A percentile compares a stretch with the other conserved stretches of the same genome.
Evolutionary conservation across 2,113 vertebrate genomes (phyloP).

Genomic region (Hypomesus transpacificus): DNA sequence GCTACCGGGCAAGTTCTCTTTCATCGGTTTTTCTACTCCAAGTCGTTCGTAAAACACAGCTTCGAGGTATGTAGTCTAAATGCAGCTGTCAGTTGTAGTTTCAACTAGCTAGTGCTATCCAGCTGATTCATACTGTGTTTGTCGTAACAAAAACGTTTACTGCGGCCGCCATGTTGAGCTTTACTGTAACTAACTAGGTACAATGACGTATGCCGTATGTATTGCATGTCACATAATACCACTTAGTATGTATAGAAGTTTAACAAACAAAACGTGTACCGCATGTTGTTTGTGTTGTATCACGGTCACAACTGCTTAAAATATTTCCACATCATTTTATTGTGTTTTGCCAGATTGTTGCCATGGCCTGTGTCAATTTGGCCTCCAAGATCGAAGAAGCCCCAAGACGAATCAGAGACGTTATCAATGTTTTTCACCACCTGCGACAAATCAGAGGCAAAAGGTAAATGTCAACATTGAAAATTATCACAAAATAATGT

Average conservation of each 20-base stretch:
- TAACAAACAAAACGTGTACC: too few species aligned
- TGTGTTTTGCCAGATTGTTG: conserved; percentile 84
- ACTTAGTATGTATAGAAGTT: too few species aligned
- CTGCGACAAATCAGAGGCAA: conserved; percentile 90
- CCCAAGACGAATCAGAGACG: conserved; percentile 91
- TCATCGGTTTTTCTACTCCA: conserved; percentile 98
- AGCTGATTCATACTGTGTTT: background rate
- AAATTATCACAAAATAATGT: background rate
- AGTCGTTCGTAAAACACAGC: conserved; percentile 97
- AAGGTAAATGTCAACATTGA: conserved; percentile 79
- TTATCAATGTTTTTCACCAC: conserved; percentile 98
- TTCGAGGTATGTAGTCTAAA: conserved; percentile 83
- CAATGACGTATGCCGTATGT: background rate
- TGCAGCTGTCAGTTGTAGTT: background rate
- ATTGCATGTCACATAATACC: too few species aligned
- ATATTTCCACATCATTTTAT: background rate
- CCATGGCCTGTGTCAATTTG: conserved; percentile 97
- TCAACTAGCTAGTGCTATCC: background rate
- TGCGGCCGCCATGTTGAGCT: conserved; percentile 71
- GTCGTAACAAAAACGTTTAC: conserved; percentile 18
- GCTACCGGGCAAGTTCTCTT: conserved; percentile 96
- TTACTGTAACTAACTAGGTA: background rate
- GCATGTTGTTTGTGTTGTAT: too few species aligned
- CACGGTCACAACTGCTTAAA: too few species aligned
- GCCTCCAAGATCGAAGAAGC: conserved; percentile 99